A percentile compares a stretch with the other conserved stretches of the same genome.
These are phyloP conservation scores for Alexandromys fortis DNA, from an alignment of 2,113 vertebrate genomes.

Conservation along the genomic window DNA sequence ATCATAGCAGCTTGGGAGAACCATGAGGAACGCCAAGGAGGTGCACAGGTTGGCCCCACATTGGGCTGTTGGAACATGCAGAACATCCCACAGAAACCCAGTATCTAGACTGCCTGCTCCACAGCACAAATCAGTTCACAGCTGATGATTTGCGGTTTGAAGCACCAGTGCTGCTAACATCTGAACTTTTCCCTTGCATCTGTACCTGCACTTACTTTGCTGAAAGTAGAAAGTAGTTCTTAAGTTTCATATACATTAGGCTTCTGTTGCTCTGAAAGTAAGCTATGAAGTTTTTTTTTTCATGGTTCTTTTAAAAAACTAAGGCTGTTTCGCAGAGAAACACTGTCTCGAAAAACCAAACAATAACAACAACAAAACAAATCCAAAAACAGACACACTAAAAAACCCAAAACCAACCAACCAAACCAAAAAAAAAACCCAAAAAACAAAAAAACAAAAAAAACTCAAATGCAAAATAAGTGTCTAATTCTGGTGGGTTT, in stretches of 20 bases:
- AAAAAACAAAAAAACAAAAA: background rate
- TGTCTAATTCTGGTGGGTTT: background rate
- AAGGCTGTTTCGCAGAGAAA: background rate
- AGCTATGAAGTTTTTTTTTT: background rate
- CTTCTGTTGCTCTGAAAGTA: slow-evolving; percentile 22
- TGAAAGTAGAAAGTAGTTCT: background rate
- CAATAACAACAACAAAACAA: too few species aligned
- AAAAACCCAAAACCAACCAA: too few species aligned
- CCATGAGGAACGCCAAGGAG: background rate
- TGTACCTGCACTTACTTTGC: background rate
- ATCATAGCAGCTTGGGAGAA: background rate
- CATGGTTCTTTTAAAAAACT: background rate
- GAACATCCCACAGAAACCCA: background rate
- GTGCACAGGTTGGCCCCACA: background rate
- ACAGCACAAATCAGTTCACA: background rate
- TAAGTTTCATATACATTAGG: background rate
- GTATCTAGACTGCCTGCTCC: background rate
- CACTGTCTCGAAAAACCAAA: too few species aligned
- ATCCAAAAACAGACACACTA: too few species aligned
- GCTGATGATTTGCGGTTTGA: background rate
- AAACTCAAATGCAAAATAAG: background rate
- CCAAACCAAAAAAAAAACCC: too few species aligned
- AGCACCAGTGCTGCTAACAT: background rate
- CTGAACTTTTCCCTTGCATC: background rate
- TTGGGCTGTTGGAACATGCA: background rate